Conservation (phyloP, 1,140 invertebrate species). For the Caenorhabditis elegans region WBcel235 BX284605.5:9046001-9046500, state of each 20-base stretch:
- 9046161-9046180: not conserved
- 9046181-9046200: slow-evolving; percentile 4
- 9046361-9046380: not conserved
- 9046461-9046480: not conserved
- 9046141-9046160: slow-evolving; percentile 4
- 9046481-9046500: not conserved
- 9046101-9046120: not conserved
- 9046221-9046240: not conserved
- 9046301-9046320: not conserved
- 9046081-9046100: not conserved
- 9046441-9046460: not conserved
- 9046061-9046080: not conserved
- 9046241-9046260: slow-evolving; percentile 2
- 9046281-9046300: not conserved
- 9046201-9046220: not conserved
- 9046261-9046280: slow-evolving; percentile 18
- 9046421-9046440: not conserved
- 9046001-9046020: slow-evolving; percentile 19
- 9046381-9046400: slow-evolving; percentile 1
- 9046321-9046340: too few species aligned
- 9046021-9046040: not conserved
- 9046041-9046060: not conserved
- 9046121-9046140: not conserved
- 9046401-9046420: not conserved
- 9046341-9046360: not conserved